Base-by-base conservation (phyloP, 2,113 vertebrate genomes). In the Dasyornis broadbenti region DNA sequence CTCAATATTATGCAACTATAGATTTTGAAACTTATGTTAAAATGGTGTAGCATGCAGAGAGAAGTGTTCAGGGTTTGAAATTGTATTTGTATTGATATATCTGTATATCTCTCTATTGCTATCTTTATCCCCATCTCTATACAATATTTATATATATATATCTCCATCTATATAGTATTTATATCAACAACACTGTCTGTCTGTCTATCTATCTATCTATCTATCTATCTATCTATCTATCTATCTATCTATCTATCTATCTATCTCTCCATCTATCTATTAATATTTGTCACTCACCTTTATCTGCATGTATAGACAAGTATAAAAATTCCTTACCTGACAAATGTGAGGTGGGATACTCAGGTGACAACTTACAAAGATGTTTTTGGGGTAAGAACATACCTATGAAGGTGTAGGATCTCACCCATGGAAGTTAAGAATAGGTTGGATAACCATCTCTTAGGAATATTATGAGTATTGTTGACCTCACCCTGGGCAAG, bases 1-100 rank as follows among this genome's bases (percentile, higher is more conserved):
- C 0, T 10, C 0, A 3, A 4, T 18, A 35, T 24, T 33, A 49
- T 16, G 13, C 33, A 82, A 30, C 7, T 8, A 9, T 0, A 57
- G 28, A 40, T 12, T 63, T 53, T 19, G 52, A 84, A 89, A 73
- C 15, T 45, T 21, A 8, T 11, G 8, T 22, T 53, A 44, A 60
- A 73, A 64, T 53, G 30, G 30, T 16, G 26, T 7, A 30, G 12
- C 45, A 42, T 8, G 45, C 31, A 82, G 35, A 56, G 2, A 42
- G 9, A 56, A 73, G 31, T 9, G 53, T 27, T 24, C 6, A 81
- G 31, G 13, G 13, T 12, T 39, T 90, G 50, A 92, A 90, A 72
- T 56, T 10, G 13, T n/a, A 45, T 40, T 35, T 69, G 17, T n/a
- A 86, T 23, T 57, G 37, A 27, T 44, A 19, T 10, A 60, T 39